Evolutionary conservation across 2,797 vertebrate genomes (phyloP), one percentile per base, ranked within the genome.

Genomic region (Pseudochaenichthys georgianus): DNA sequence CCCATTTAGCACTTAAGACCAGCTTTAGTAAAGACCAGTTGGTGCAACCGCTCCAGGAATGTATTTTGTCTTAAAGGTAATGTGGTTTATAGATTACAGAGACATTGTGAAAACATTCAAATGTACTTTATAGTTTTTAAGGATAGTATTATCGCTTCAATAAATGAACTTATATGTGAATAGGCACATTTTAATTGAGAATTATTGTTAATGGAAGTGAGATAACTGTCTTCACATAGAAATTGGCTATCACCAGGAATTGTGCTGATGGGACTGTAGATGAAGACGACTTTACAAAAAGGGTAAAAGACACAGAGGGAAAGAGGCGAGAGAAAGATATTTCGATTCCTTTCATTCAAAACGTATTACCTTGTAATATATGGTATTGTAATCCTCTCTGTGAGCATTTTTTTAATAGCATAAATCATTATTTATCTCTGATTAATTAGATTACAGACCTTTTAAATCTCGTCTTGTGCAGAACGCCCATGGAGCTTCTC

Each of bases 391-490:
- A 94, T 93, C 90, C 91, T 88, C 83, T 91, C 91, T 93, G 80
- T 88, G 86, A 94, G 91, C 84, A 81, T 86, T 89, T 94, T 89
- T 81, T 80, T 85, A 88, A 89, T 76, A 65, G 86, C 81, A 90
- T 85, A 91, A 94, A 92, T 79, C 80, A 87, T 93, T 94, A 93
- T 94, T 94, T 94, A 95, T 94, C 91, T 91, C 76, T 90, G 91
- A 94, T 93, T 93, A 93, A 94, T 94, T 93, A 87, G 93, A 94
- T 94, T 92, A 94, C 91, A 93, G 90, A 88, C 86, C 90, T 89
- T 91, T 93, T 90, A 93, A 93, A 91, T 92, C 91, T 87, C 55
- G 61, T 87, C 88, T 88, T 75, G 84, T 88, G 85, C 77, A 86
- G 88, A 90, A 89, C 73, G 91, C 93, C 91, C 68, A 88, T 92